phyloP scores from a whole-genome alignment of 2,113 vertebrate species.

The Callochromis pleurospilus region DNA sequence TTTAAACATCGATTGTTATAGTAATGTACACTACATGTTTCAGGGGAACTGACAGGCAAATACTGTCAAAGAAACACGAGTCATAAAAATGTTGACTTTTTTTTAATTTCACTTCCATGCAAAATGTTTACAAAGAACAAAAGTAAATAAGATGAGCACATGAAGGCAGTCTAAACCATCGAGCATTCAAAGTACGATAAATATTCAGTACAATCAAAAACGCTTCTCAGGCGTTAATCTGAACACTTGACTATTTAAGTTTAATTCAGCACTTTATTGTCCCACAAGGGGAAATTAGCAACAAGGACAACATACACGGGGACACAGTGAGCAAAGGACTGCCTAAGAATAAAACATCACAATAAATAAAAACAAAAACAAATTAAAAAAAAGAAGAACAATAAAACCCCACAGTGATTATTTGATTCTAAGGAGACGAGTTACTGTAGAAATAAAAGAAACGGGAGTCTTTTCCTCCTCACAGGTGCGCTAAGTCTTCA shows the following conservation, averaged over 20 bases:
- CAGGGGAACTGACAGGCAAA: not conserved
- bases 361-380: not conserved
- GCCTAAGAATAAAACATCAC: not conserved
- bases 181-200: not conserved
- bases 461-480: not conserved
- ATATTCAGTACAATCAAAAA: not conserved
- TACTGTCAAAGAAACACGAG: rapidly evolving
- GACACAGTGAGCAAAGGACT: not conserved
- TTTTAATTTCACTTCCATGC: not conserved
- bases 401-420: not conserved
- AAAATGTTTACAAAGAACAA: not conserved
- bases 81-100: not conserved
- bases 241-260: not conserved
- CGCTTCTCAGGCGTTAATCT: not conserved
- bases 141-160: not conserved
- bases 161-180: not conserved
- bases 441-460: not conserved
- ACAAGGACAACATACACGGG: not conserved
- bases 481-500: too few species aligned
- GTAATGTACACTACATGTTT: not conserved
- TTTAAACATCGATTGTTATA: not conserved
- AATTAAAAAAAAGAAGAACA: not conserved
- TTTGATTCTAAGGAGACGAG: not conserved
- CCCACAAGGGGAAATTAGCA: not conserved
- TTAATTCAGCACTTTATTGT: not conserved